phyloP scores from a whole-genome alignment of 2,113 vertebrate species.

The Tringa solitaria region DNA sequence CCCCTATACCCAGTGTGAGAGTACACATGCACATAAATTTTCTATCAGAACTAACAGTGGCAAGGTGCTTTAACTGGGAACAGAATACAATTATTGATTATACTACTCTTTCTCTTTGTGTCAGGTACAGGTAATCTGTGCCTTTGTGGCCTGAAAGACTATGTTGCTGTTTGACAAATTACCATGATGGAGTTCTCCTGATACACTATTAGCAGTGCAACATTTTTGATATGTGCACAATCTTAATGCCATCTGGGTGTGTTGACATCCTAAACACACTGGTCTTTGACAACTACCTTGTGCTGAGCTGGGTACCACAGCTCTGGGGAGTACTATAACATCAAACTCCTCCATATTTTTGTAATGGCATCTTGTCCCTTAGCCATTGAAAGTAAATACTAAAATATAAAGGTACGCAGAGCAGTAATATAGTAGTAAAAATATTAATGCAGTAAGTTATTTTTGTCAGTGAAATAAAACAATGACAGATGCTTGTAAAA shows the following conservation, averaged over 20 bases:
- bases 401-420: background rate
- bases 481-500: background rate
- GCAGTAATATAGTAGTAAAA: background rate
- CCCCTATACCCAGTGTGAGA: accelerated
- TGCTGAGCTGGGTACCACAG: background rate
- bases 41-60: background rate
- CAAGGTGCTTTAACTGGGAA: background rate
- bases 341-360: background rate
- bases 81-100: background rate
- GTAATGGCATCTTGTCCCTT: background rate
- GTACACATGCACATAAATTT: accelerated
- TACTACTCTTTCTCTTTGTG: background rate
- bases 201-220: background rate
- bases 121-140: background rate
- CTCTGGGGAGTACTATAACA: background rate
- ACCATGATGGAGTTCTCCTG: accelerated
- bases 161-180: background rate
- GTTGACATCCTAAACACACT: background rate
- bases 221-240: background rate
- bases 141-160: background rate
- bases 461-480: background rate
- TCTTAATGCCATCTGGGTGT: background rate
- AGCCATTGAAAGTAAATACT: background rate
- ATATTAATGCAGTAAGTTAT: background rate
- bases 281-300: background rate